Evolutionary conservation across 2,888 invertebrate species (phyloP).

Genomic region (Oxyscelio sp.): DNA sequence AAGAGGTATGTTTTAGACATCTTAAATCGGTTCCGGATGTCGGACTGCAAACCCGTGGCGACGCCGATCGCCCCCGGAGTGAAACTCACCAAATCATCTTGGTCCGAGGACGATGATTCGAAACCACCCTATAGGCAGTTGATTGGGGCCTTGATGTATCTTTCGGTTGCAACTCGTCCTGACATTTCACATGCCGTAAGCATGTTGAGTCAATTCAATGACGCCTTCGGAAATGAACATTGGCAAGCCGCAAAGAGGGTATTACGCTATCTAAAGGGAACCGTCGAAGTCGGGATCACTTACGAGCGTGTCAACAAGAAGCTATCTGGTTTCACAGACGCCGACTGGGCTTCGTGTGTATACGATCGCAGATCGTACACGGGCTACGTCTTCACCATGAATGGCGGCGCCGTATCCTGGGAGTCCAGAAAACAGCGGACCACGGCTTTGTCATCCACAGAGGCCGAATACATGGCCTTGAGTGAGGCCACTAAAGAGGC

Average conservation of each 20-base stretch:
- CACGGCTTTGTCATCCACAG: background rate
- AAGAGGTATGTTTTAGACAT: conserved; percentile 2
- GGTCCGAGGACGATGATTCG: background rate
- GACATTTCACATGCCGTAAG: conserved; percentile 12
- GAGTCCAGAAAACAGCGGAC: conserved; percentile 1
- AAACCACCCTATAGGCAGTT: conserved; percentile 8
- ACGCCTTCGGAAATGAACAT: background rate
- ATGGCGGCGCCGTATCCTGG: background rate
- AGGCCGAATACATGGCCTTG: no score
- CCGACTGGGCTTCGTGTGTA: background rate
- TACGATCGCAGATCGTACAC: conserved; percentile 14
- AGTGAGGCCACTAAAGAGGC: background rate
- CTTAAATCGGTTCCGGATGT: conserved; percentile 23
- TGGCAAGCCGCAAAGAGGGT: conserved; percentile 25
- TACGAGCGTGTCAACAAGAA: background rate
- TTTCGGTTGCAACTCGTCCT: conserved; percentile 6
- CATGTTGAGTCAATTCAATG: background rate
- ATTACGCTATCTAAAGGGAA: background rate
- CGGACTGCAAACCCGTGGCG: conserved; percentile 5
- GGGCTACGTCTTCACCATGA: background rate
- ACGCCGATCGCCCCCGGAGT: background rate
- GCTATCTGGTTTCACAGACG: background rate
- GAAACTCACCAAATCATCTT: conserved; percentile 6
- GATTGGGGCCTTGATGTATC: conserved; percentile 9
- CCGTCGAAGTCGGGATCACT: background rate